Conservation (phyloP, 2,113 vertebrate genomes). For the Lepus timidus region DNA sequence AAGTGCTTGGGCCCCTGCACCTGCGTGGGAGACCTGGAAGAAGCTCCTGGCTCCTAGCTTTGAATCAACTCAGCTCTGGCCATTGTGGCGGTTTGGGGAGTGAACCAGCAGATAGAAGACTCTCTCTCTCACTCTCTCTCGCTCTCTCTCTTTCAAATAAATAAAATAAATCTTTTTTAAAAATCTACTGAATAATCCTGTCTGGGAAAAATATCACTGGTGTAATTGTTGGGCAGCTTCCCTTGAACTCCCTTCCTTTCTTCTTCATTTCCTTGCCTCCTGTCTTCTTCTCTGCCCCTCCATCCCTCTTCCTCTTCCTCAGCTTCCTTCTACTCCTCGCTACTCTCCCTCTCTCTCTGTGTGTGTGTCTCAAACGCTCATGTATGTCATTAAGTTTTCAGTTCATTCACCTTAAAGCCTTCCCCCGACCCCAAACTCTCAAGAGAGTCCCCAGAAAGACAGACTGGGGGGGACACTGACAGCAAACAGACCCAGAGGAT, state of each 20-base stretch:
- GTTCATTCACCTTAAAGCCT: background rate
- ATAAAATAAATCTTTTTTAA: background rate
- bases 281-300: fast-evolving
- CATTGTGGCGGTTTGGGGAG: too few relatives aligned
- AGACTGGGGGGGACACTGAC: background rate
- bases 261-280: background rate
- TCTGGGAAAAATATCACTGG: background rate
- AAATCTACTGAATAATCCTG: background rate
- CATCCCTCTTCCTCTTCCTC: fast-evolving
- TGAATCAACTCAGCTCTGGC: too few relatives aligned
- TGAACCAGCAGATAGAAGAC: too few relatives aligned
- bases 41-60: too few relatives aligned
- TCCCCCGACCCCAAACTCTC: background rate
- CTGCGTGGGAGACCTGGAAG: too few relatives aligned
- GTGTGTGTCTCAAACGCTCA: background rate
- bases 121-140: too few relatives aligned
- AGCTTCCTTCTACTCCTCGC: background rate
- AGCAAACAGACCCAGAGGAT: background rate
- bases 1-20: too few relatives aligned
- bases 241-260: background rate
- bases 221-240: background rate
- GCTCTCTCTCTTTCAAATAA: too few relatives aligned
- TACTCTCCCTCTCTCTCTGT: background rate
- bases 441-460: background rate
- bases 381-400: background rate